Evolutionary conservation across 2,888 invertebrate species (phyloP).

Genomic region (Stenodera caucasica): DNA sequence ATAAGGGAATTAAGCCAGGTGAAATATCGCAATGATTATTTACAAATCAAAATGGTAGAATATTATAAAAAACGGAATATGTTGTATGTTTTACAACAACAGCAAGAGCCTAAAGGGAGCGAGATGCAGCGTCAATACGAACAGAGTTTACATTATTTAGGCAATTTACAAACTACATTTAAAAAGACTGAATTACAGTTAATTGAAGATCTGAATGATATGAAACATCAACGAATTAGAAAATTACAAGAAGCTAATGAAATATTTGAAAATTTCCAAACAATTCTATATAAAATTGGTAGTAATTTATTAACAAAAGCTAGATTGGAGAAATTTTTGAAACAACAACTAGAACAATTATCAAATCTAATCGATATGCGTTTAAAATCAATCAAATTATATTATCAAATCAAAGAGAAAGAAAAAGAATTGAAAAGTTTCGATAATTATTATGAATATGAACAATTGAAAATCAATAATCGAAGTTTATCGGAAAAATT

Average conservation of each 20-base stretch:
- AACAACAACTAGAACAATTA: conserved; percentile 38
- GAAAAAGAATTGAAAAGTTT: conserved; percentile 37
- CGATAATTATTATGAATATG: conserved; percentile 59
- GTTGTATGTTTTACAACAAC: conserved; percentile 17
- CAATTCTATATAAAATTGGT: conserved; percentile 2
- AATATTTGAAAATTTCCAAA: conserved; percentile 6
- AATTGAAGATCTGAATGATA: not conserved
- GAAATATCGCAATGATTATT: conserved; percentile 10
- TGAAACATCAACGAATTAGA: conserved; percentile 1
- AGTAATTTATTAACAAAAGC: not conserved
- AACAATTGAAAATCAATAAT: conserved; percentile 59
- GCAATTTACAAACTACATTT: not conserved
- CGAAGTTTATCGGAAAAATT: conserved; percentile 58
- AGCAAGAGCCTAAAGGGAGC: not conserved
- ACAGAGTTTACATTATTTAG: conserved; percentile 15
- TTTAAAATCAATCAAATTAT: conserved; percentile 41
- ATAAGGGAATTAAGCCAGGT: conserved; percentile 1
- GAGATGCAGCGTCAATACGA: conserved; percentile 14
- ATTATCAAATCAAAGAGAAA: conserved; percentile 40
- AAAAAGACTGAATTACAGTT: no score
- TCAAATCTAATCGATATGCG: conserved; percentile 38
- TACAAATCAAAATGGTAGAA: conserved; percentile 9
- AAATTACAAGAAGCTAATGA: conserved; percentile 4
- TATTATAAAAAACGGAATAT: conserved; percentile 15
- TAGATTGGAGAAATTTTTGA: conserved; percentile 34